Percentiles rank a stretch among this genome's conserved stretches.
phyloP scores from a whole-genome alignment of 2,113 vertebrate species.

The Tricholaema leucomelas region DNA sequence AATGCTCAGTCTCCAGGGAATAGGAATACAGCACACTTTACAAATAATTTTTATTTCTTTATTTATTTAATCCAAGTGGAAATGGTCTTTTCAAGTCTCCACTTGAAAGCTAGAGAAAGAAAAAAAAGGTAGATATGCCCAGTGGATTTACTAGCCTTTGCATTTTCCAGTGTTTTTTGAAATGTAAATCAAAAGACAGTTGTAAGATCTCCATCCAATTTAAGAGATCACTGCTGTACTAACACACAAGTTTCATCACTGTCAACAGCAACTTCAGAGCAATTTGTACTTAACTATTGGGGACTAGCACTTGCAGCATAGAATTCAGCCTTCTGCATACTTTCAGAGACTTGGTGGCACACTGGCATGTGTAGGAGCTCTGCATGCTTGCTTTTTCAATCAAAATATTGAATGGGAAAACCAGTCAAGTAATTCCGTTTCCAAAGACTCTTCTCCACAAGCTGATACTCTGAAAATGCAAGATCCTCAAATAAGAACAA shows the following conservation, averaged over 20 bases:
- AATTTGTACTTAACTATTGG: not conserved
- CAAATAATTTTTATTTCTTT: conserved; percentile 33
- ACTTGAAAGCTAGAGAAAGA: not conserved
- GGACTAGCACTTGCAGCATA: not conserved
- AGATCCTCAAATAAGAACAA: not conserved
- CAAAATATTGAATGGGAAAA: not conserved
- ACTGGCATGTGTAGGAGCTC: not conserved
- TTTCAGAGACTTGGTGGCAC: not conserved
- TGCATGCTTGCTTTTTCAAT: not conserved
- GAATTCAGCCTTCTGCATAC: not conserved
- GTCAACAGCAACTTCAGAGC: not conserved
- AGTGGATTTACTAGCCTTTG: not conserved
- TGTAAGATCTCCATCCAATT: not conserved
- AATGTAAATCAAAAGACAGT: not conserved
- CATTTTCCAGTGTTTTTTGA: not conserved
- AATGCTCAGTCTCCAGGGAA: conserved; percentile 45
- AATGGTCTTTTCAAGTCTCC: not conserved
- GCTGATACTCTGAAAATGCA: not conserved
- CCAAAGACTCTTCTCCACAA: not conserved
- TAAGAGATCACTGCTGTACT: not conserved
- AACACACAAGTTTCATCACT: not conserved
- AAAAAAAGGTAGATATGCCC: not conserved
- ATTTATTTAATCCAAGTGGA: conserved; percentile 46
- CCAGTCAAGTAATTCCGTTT: not conserved
- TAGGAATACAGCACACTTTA: not conserved